These are phyloP conservation scores for Meta bourneti DNA, from an alignment of 2,888 invertebrate species.

Conservation along the genomic window DNA sequence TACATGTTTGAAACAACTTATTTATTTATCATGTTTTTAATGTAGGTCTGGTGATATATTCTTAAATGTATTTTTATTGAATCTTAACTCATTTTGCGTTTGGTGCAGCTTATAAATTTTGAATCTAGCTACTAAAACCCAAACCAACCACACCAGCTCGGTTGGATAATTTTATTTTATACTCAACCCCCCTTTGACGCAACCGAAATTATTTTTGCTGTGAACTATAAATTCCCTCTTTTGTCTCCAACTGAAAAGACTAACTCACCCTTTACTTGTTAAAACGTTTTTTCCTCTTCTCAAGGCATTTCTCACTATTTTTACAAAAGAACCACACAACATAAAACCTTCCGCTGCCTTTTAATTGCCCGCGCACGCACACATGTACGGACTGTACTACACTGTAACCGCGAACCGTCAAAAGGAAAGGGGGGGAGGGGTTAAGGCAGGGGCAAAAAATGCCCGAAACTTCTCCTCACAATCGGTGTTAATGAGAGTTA, in stretches of 20 bases:
- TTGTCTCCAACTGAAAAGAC: constrained; percentile 70
- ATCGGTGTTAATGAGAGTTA: constrained; percentile 75
- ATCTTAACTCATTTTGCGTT: too few species aligned
- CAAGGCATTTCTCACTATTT: constrained; percentile 67
- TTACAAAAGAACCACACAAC: constrained; percentile 67
- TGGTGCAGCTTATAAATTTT: too few species aligned
- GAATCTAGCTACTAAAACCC: too few species aligned
- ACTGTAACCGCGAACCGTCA: constrained; percentile 37
- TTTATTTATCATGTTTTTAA: too few species aligned
- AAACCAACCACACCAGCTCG: too few species aligned
- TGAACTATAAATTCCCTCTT: constrained; percentile 64
- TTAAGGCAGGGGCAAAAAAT: constrained; percentile 20
- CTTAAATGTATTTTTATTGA: too few species aligned
- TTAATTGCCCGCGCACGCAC: constrained; percentile 65
- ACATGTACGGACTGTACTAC: constrained; percentile 12
- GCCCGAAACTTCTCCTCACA: constrained; percentile 61
- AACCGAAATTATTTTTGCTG: constrained; percentile 60
- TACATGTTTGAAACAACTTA: too few species aligned
- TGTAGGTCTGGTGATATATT: too few species aligned
- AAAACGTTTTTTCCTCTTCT: constrained; percentile 59
- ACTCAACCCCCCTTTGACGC: constrained; percentile 14
- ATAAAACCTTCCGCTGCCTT: constrained; percentile 54
- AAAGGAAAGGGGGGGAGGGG: constrained; percentile 8
- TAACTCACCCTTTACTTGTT: constrained; percentile 73
- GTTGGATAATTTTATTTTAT: constrained; percentile 18